A percentile compares a stretch with the other conserved stretches of the same genome.
Evolutionary conservation across 92 coral and sea anemone genomes (phyloP).

Genomic region (Chrysogorgia sp.): DNA sequence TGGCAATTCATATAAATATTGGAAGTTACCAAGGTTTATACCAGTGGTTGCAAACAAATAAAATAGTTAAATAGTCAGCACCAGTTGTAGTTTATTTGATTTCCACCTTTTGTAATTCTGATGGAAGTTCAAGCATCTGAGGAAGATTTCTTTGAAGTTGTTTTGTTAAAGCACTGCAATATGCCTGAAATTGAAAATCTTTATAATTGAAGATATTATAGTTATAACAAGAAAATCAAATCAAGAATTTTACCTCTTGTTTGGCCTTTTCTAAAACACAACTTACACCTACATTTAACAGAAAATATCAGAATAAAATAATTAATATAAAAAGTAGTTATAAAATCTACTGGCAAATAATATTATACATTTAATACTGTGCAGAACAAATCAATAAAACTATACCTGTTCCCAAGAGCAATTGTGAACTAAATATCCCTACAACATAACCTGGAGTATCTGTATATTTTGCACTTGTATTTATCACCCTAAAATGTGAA

Average conservation of each 20-base stretch:
- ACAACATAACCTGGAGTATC: conserved; percentile 84
- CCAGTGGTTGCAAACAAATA: too few relatives aligned
- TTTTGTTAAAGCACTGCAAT: conserved; percentile 72
- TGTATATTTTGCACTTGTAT: conserved; percentile 73
- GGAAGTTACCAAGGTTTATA: too few relatives aligned
- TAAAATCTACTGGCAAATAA: too few relatives aligned
- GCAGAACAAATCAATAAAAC: too few relatives aligned
- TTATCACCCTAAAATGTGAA: conserved; percentile 62
- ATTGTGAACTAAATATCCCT: conserved; percentile 76
- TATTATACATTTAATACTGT: not conserved
- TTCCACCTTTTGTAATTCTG: conserved; percentile 15
- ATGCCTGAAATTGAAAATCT: conserved; percentile 66
- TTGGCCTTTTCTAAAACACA: conserved; percentile 72
- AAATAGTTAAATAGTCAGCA: too few relatives aligned
- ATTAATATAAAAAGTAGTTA: too few relatives aligned
- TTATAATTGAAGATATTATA: not conserved
- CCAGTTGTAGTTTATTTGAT: too few relatives aligned
- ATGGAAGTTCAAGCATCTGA: conserved; percentile 50
- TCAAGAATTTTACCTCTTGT: conserved; percentile 62
- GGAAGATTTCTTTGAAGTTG: conserved; percentile 62
- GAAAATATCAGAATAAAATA: too few relatives aligned
- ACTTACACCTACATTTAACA: conserved; percentile 69
- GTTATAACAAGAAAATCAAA: not conserved
- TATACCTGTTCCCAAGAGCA: conserved; percentile 83
- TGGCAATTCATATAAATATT: too few relatives aligned